These are phyloP conservation scores for Gastracanthus pulcherrimus DNA, from an alignment of 2,888 invertebrate species.

Conservation along the genomic window DNA sequence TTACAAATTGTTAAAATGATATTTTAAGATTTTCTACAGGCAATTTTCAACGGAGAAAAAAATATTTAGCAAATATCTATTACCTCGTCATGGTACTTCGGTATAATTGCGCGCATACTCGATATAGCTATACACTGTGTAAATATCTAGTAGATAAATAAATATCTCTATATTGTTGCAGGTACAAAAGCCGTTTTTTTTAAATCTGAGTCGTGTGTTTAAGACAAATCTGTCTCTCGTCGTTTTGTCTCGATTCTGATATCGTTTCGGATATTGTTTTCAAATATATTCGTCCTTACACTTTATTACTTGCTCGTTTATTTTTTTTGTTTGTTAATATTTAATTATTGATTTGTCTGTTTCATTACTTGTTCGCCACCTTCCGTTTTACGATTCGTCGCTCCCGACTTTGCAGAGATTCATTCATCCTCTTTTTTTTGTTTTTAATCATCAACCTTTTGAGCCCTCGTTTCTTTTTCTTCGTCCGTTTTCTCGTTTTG, in stretches of 20 bases:
- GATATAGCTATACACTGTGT: constrained; percentile 60
- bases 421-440: no score
- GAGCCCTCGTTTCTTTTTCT: background rate
- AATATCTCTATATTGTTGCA: constrained; percentile 67
- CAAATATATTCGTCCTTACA: background rate
- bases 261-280: background rate
- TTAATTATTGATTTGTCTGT: background rate
- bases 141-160: constrained; percentile 70
- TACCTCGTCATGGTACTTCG: background rate
- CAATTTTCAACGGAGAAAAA: background rate
- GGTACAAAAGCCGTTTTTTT: constrained; percentile 69
- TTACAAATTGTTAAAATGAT: no score
- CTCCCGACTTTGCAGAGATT: no score
- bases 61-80: constrained; percentile 7
- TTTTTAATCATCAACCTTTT: background rate
- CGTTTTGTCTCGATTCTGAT: background rate
- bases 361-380: background rate
- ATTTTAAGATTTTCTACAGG: no score
- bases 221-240: background rate
- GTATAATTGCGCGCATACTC: constrained; percentile 48
- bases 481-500: constrained; percentile 38
- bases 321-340: background rate
- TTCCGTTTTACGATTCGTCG: background rate
- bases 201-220: background rate
- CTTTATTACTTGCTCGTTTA: background rate